Evolutionary conservation across 2,797 vertebrate species (phyloP).

Genomic region (Myripristis murdjan): DNA sequence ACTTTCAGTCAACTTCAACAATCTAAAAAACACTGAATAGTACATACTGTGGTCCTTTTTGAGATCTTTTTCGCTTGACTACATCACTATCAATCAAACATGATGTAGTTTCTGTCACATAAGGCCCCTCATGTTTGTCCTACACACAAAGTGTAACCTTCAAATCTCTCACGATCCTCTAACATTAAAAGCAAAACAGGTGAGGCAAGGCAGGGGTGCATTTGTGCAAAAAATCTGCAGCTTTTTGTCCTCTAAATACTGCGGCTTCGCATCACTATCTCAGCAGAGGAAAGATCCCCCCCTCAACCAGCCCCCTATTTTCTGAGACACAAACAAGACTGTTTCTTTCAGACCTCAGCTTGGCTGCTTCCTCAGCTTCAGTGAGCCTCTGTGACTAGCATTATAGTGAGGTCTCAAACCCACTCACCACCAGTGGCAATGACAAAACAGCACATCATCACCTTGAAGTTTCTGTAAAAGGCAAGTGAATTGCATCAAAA

Average conservation of each 20-base stretch:
- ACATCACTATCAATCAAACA: slow-evolving; percentile 4
- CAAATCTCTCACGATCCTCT: slow-evolving; percentile 24
- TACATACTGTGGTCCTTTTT: not conserved
- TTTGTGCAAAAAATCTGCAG: slow-evolving; percentile 63
- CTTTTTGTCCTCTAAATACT: slow-evolving; percentile 58
- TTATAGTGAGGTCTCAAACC: slow-evolving; percentile 77
- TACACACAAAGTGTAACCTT: slow-evolving; percentile 27
- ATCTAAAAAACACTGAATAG: slow-evolving; percentile 15
- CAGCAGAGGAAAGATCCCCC: slow-evolving; percentile 54
- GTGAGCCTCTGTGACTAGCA: slow-evolving; percentile 81
- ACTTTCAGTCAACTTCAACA: slow-evolving; percentile 23
- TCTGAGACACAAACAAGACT: slow-evolving; percentile 75
- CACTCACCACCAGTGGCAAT: slow-evolving; percentile 64
- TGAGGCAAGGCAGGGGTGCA: slow-evolving; percentile 23
- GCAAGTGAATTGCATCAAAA: slow-evolving; percentile 58
- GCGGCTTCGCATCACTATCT: slow-evolving; percentile 56
- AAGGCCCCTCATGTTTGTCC: not conserved
- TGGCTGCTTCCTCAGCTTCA: slow-evolving; percentile 76
- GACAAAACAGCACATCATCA: slow-evolving; percentile 64
- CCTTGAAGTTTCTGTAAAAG: slow-evolving; percentile 57
- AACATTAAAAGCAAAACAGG: slow-evolving; percentile 10
- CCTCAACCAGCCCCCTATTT: slow-evolving; percentile 58
- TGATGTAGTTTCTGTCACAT: not conserved
- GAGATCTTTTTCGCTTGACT: not conserved
- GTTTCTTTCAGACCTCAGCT: slow-evolving; percentile 76